phyloP scores from a whole-genome alignment of 2,797 vertebrate genomes.

The Pseudomugil gertrudae region DNA sequence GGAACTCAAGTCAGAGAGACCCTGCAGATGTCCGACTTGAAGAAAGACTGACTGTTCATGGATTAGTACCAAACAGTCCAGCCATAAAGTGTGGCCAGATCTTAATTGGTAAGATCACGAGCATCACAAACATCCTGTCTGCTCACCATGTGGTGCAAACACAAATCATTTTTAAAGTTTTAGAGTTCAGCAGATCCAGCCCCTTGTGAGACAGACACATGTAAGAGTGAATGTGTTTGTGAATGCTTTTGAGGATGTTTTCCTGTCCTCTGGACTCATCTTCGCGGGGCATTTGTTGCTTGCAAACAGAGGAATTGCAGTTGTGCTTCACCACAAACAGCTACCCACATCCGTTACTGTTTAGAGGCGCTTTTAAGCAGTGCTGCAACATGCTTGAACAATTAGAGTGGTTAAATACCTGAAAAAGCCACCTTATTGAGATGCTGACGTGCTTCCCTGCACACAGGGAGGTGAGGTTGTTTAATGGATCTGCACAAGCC shows the following conservation, averaged over 20 bases:
- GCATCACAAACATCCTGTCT: background rate
- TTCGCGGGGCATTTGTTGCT: conserved; percentile 42
- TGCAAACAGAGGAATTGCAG: conserved; percentile 63
- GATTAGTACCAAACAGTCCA: conserved; percentile 88
- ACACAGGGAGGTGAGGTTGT: conserved; percentile 58
- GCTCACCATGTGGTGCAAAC: too few relatives aligned
- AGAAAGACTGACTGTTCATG: conserved; percentile 88
- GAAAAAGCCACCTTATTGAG: conserved; percentile 61
- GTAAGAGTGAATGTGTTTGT: too few relatives aligned
- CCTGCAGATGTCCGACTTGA: conserved; percentile 57
- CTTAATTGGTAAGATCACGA: conserved; percentile 87
- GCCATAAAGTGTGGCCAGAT: conserved; percentile 90
- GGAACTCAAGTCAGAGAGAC: conserved; percentile 74
- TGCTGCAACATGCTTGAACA: conserved; percentile 71
- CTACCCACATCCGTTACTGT: conserved; percentile 69
- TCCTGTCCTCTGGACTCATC: conserved; percentile 38
- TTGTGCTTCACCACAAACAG: conserved; percentile 51
- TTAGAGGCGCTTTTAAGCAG: conserved; percentile 67
- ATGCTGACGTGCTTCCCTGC: conserved; percentile 32
- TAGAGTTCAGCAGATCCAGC: background rate
- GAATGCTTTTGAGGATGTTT: background rate
- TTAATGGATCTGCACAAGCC: conserved; percentile 9
- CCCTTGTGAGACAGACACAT: background rate
- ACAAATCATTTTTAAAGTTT: background rate
- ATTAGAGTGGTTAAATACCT: conserved; percentile 75